A percentile compares a stretch with the other conserved stretches of the same genome.
phyloP scores from a whole-genome alignment of 2,888 invertebrate species.

The Ernsta delagoae region DNA sequence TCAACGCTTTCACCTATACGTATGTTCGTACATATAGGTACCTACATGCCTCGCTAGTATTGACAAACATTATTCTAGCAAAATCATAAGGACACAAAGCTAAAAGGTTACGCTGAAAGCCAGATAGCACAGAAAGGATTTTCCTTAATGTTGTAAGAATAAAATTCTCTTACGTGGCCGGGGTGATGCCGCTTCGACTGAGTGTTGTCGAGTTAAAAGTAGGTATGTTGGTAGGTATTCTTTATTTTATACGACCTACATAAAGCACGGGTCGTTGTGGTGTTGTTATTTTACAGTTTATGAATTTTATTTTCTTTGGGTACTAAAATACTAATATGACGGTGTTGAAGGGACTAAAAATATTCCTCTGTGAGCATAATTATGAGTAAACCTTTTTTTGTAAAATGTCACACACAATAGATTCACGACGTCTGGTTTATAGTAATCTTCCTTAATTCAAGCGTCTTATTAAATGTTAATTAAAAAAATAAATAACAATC shows the following conservation, averaged over 20 bases:
- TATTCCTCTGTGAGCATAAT: no score
- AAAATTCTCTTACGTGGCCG: constrained; percentile 12
- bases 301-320: neutral
- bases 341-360: no score
- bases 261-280: neutral
- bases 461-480: no score
- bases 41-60: neutral
- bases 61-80: neutral
- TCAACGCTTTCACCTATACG: no score
- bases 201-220: neutral
- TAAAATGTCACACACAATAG: no score
- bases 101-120: constrained; percentile 16
- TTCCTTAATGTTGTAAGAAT: neutral
- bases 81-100: neutral
- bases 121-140: constrained; percentile 7
- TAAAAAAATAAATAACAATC: no score
- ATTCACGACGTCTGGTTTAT: no score
- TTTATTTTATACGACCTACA: constrained; percentile 7
- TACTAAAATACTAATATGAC: neutral
- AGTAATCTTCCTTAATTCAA: no score
- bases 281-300: neutral
- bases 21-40: no score
- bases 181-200: constrained; percentile 2
- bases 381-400: no score
- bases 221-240: neutral